Conservation (phyloP, 2,888 invertebrate species). For the Lysandra bellargus region DNA sequence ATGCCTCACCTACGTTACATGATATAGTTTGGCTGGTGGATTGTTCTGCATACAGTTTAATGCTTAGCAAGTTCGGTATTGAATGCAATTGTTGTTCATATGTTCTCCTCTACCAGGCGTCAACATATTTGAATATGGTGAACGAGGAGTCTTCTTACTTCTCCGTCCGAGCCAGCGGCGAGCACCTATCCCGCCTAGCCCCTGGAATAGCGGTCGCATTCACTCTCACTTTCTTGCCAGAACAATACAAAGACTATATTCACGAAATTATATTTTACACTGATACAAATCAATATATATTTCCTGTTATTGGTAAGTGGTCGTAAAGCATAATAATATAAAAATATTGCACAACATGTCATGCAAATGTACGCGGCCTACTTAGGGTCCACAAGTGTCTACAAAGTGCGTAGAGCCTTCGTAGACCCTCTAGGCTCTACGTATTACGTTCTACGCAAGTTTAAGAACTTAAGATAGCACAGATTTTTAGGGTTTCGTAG, state of each 20-base stretch:
- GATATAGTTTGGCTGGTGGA: background rate
- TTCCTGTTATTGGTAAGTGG: constrained; percentile 81
- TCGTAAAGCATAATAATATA: background rate
- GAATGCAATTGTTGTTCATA: background rate
- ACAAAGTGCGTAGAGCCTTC: background rate
- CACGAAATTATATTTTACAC: constrained; percentile 77
- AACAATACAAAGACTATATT: constrained; percentile 76
- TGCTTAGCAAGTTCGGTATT: background rate
- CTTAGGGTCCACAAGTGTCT: background rate
- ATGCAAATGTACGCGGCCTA: background rate
- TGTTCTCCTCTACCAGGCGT: constrained; percentile 58
- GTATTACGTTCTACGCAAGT: background rate
- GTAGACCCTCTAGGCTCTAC: constrained; percentile 14
- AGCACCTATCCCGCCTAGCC: constrained; percentile 80
- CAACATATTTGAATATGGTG: constrained; percentile 72
- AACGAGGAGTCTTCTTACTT: constrained; percentile 77
- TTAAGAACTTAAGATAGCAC: too few species aligned
- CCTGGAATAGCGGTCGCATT: constrained; percentile 85
- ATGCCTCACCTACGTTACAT: background rate
- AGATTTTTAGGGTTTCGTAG: too few species aligned
- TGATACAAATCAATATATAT: constrained; percentile 72
- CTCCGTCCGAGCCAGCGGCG: constrained; percentile 66
- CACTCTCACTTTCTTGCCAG: constrained; percentile 82
- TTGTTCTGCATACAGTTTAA: background rate
- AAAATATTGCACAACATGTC: background rate